Conservation (phyloP, 1,140 invertebrate species). For the Leptopilina clavipes region DNA sequence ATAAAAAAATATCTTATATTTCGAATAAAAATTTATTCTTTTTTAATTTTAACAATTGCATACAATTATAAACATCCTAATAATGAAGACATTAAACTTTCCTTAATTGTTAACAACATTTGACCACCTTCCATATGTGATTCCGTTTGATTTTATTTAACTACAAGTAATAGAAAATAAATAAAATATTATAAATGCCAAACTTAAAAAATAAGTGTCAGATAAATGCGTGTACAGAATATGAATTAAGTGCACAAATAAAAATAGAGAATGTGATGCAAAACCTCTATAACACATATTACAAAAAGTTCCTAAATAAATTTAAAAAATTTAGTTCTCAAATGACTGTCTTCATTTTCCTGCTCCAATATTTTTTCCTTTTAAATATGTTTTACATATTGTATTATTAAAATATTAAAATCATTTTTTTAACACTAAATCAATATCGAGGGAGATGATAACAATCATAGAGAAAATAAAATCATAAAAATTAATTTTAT, state of each 20-base stretch:
- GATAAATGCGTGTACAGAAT: slow-evolving; percentile 62
- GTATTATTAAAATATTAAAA: too few species aligned
- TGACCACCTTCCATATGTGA: neutral
- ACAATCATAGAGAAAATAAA: too few species aligned
- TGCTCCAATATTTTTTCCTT: neutral
- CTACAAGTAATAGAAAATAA: neutral
- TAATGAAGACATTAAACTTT: neutral
- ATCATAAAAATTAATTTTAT: too few species aligned
- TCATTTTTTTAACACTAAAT: too few species aligned
- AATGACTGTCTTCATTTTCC: slow-evolving; percentile 1
- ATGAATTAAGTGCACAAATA: slow-evolving; percentile 57
- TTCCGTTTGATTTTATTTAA: neutral
- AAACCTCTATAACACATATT: slow-evolving; percentile 60
- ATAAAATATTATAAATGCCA: neutral
- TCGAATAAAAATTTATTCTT: too few species aligned
- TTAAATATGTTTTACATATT: too few species aligned
- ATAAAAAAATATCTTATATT: too few species aligned
- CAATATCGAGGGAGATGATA: too few species aligned
- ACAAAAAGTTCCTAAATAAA: slow-evolving; percentile 68
- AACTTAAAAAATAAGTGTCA: slow-evolving; percentile 2
- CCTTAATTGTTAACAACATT: neutral
- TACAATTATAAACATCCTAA: too few species aligned
- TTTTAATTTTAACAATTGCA: too few species aligned
- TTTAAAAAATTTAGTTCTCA: slow-evolving; percentile 13
- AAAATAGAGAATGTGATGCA: slow-evolving; percentile 62